Base-by-base conservation (phyloP, 1,140 invertebrate genomes). In the Marisa cornuarietis region DNA sequence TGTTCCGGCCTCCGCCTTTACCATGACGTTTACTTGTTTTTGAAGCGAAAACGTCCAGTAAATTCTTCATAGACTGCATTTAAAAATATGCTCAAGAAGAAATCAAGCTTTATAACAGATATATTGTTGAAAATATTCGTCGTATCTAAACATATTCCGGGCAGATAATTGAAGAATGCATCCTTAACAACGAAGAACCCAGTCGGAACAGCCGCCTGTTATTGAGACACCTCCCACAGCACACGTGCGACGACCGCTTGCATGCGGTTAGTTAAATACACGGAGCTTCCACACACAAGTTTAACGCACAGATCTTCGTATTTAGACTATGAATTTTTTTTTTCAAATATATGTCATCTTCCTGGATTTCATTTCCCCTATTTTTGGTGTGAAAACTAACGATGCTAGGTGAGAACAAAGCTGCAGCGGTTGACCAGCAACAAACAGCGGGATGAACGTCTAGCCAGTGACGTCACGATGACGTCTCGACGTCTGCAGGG, bases 401-500 rank as follows among this genome's bases (percentile, higher is more conserved):
- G 49, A 20, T 18, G 16, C 52, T 9, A 51, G 63, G 18, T 24
- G 62, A 24, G 26, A 79, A 61, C 26, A 20, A 72, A 75, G 65
- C 61, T 79, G 73, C 74, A 42, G 31, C 31, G 31, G 54, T 71
- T 73, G 31, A 42, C 26, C 22, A 68, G 66, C 73, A 73, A 71
- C 76, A 66, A 63, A 80, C 78, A 68, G 63, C 75, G 81, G 73
- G 65, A 81, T 79, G 66, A 73, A 74, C 77, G 83, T 84, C 83
- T 84, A 73, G 83, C 71, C 71, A 72, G 73, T 82, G 83, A 84
- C 83, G 81, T 84, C 83, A 84, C 52, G 75, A 42, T 82, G 83
- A 84, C 81, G 83, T 84, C 83, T 61, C 69, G 83, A 79, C 83
- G 83, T 84, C 83, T 84, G 81, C 78, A 61, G 61, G 51, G 73